Conservation (phyloP, 2,113 vertebrate species). For the Chascanopsetta lugubris region DNA sequence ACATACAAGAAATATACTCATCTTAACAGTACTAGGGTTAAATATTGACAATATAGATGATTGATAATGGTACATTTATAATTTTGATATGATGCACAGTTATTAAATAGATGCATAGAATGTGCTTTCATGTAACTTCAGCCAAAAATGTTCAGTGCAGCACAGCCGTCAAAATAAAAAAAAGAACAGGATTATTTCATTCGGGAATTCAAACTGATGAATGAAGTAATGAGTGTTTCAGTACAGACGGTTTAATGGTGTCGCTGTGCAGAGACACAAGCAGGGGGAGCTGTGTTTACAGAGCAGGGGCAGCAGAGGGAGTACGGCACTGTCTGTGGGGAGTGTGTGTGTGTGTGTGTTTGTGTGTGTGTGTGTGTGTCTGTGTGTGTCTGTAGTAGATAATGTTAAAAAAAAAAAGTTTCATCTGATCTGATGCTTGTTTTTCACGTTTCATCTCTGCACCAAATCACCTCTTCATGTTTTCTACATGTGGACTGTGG, state of each 20-base stretch:
- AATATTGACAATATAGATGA: no score
- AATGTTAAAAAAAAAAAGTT: not conserved
- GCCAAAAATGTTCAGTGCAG: not conserved
- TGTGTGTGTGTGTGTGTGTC: constrained; percentile 15
- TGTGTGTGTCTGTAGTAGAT: constrained; percentile 2
- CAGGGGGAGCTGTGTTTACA: constrained; percentile 67
- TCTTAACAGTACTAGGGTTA: no score
- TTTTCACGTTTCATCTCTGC: not conserved
- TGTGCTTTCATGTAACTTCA: no score
- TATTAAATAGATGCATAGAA: no score
- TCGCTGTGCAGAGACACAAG: constrained; percentile 10
- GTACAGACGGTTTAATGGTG: not conserved
- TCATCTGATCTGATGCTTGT: not conserved
- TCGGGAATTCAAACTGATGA: no score
- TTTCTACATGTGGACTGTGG: not conserved
- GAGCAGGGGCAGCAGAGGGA: constrained; percentile 67
- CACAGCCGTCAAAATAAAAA: no score
- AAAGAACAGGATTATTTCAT: no score
- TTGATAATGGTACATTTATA: no score
- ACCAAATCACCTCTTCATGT: not conserved
- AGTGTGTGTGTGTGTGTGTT: constrained; percentile 7
- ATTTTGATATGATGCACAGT: no score
- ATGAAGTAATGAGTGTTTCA: no score
- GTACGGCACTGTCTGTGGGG: constrained; percentile 48
- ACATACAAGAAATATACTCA: no score